Evolutionary conservation across 2,797 vertebrate genomes (phyloP), one percentile per base, ranked within the genome.

Genomic region (Melanotaenia parkinsoni): DNA sequence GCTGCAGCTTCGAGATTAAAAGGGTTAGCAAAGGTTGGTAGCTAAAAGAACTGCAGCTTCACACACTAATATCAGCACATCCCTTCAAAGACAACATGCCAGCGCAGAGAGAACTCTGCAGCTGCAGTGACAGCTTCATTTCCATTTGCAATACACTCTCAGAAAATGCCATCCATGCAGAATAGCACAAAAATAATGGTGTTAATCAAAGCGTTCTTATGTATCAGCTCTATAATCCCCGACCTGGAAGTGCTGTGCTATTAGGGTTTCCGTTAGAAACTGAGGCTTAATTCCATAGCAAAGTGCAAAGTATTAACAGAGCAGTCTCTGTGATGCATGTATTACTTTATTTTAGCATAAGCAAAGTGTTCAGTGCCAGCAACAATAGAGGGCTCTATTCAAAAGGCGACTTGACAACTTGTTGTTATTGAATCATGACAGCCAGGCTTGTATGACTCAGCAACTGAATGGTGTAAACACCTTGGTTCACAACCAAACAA

Each of bases 181-280:
- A 79, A 65, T 73, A 79, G 82, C 70, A 68, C 67, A 74, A 86
- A 91, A 82, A 80, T 86, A 69, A 58, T 86, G 76, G 67, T 86
- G 45, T 60, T 91, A 88, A 84, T 89, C 79, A 86, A 74, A 66
- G 24, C 50, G 73, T 51, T 58, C 26, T 33, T 60, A 81, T 68
- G 67, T 64, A 72, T 83, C 68, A 63, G 64, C 40, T 20, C 14
- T 63, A 11, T 79, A 79, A 67, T 77, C 71, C 76, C 51, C 2
- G 45, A 63, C 63, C 13, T 63, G 13, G 76, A 67, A 62, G 37
- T 50, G 63, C 30, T 58, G 37, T 8, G 45, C 50, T 62, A 30
- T 59, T 33, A 58, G 54, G 16, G 24, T 40, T 14, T 85, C 80
- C 72, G 65, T 82, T 74, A 70, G 64, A 74, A 70, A 43, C 24